phyloP scores from a whole-genome alignment of 1,140 invertebrate species.

The Triops longicaudatus region DNA sequence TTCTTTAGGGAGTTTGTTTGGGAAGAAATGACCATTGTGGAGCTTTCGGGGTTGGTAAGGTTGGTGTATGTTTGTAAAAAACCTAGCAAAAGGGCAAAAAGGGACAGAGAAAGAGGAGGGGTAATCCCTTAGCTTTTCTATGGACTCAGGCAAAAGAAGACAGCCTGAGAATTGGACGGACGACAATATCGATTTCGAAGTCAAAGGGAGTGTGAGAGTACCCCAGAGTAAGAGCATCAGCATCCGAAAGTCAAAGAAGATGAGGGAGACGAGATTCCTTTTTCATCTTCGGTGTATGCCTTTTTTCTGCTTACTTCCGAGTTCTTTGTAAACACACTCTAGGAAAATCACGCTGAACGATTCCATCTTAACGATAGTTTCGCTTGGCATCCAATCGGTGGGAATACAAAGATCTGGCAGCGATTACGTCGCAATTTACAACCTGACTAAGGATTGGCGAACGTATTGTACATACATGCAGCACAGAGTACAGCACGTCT shows the following conservation, averaged over 20 bases:
- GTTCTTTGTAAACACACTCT: neutral
- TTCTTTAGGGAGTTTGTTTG: neutral
- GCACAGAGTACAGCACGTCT: too few species aligned
- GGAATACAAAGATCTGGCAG: too few species aligned
- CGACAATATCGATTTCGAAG: conserved; percentile 9
- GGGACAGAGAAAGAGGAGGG: neutral
- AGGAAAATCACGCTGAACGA: too few species aligned
- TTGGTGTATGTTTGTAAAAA: too few species aligned
- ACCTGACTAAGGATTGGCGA: too few species aligned
- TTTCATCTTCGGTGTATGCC: neutral
- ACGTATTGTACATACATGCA: too few species aligned
- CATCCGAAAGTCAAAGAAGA: neutral
- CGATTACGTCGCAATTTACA: too few species aligned
- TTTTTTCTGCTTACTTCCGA: neutral
- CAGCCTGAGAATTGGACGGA: conserved; percentile 1
- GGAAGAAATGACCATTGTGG: neutral
- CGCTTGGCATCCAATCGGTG: too few species aligned
- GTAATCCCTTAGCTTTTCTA: conserved; percentile 13
- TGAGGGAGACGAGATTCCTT: neutral
- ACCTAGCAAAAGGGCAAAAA: too few species aligned
- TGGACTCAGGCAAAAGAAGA: neutral
- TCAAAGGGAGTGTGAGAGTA: neutral
- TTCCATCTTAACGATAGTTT: too few species aligned
- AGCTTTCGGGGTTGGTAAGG: neutral
- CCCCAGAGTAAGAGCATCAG: conserved; percentile 5